Percentiles rank a stretch among this genome's conserved stretches.
Conservation (phyloP, 2,797 vertebrate species). For the Parotocinclus haroldoi region DNA sequence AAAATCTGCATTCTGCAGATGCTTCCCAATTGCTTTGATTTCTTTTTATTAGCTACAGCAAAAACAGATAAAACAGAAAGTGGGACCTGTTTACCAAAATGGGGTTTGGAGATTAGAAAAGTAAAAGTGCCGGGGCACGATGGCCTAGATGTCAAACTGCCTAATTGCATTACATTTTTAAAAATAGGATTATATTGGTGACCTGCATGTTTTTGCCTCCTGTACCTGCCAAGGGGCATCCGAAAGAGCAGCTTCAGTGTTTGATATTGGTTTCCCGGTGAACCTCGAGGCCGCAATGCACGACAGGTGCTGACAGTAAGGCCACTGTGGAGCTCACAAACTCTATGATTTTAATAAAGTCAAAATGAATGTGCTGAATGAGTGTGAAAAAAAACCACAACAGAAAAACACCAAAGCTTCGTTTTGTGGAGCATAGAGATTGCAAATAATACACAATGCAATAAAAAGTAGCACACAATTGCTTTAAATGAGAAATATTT, state of each 20-base stretch:
- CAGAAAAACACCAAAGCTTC: conserved; percentile 21
- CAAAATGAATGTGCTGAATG: conserved; percentile 27
- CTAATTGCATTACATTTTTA: conserved; percentile 10
- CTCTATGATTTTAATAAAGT: conserved; percentile 27
- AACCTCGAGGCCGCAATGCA: conserved; percentile 23
- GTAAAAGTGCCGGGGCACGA: neutral
- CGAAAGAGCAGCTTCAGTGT: conserved; percentile 23
- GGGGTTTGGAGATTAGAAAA: conserved; percentile 28
- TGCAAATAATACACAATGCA: conserved; percentile 6
- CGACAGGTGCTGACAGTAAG: conserved; percentile 17
- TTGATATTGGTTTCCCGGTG: neutral
- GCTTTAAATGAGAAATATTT: no score
- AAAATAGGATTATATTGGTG: conserved; percentile 21
- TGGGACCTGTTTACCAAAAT: conserved; percentile 20
- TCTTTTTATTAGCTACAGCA: no score
- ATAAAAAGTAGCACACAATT: no score
- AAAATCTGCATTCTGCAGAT: no score
- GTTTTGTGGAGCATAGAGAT: conserved; percentile 9
- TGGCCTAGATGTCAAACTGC: conserved; percentile 3
- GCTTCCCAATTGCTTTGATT: no score
- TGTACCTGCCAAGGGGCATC: conserved; percentile 9
- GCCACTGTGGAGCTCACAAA: conserved; percentile 1
- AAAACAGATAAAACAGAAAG: no score
- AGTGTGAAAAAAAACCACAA: conserved; percentile 25
- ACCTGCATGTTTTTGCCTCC: conserved; percentile 16